A percentile compares a stretch with the other conserved stretches of the same genome.
These are phyloP conservation scores for Cantharis lateralis DNA, from an alignment of 2,888 invertebrate species.

Conservation along the genomic window DNA sequence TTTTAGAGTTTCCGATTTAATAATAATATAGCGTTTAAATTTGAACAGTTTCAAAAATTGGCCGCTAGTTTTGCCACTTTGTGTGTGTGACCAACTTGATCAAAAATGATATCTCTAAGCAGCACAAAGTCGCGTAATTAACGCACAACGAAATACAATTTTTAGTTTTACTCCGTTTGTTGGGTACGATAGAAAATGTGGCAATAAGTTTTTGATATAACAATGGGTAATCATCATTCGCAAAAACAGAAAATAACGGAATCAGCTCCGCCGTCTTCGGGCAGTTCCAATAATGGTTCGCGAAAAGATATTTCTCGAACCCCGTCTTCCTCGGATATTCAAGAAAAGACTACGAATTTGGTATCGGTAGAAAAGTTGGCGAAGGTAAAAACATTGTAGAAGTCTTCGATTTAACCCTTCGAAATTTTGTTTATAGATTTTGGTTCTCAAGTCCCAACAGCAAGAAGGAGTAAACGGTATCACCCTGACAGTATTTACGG, in stretches of 20 bases:
- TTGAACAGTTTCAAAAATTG: slow-evolving; percentile 24
- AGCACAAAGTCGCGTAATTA: background rate
- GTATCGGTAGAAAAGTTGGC: slow-evolving; percentile 77
- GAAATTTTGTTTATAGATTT: slow-evolving; percentile 60
- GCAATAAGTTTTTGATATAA: slow-evolving; percentile 23
- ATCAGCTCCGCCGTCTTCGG: slow-evolving; percentile 40
- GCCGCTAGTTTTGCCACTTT: slow-evolving; percentile 19
- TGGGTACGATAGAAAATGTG: slow-evolving; percentile 25
- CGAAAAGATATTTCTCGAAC: slow-evolving; percentile 64
- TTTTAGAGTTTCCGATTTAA: background rate
- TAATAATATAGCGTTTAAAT: background rate
- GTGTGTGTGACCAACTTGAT: background rate
- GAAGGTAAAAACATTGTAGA: slow-evolving; percentile 60
- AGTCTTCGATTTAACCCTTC: background rate
- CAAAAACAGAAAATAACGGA: slow-evolving; percentile 43
- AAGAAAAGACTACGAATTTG: slow-evolving; percentile 67
- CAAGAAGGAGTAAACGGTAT: slow-evolving; percentile 75
- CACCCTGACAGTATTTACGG: slow-evolving; percentile 67
- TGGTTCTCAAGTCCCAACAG: slow-evolving; percentile 70
- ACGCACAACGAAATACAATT: background rate
- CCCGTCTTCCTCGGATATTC: slow-evolving; percentile 70
- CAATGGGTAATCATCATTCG: slow-evolving; percentile 55
- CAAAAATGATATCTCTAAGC: background rate
- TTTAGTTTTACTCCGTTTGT: background rate
- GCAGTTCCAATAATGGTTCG: slow-evolving; percentile 55